Evolutionary conservation across 2,113 vertebrate genomes (phyloP), one percentile per base, ranked within the genome.

Genomic region (Callopanchax toddi): DNA sequence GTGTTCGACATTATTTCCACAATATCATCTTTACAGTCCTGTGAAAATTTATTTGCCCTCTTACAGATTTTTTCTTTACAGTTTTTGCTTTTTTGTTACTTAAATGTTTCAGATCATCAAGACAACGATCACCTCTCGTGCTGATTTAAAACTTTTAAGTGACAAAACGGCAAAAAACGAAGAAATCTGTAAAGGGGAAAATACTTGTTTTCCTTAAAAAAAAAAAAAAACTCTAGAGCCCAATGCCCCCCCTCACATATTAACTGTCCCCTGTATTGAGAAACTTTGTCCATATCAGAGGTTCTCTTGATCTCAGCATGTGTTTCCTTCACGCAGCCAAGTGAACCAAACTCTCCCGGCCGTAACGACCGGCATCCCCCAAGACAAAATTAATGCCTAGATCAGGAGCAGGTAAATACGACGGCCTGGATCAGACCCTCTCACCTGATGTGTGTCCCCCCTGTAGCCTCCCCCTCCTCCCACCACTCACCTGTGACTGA

Each of bases 361-460:
- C 54, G 84, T 91, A 83, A 72, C 90, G 44, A 73, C 89, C 43
- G 89, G 86, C 54, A 36, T 59, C 55, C 89, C 89, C 77, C 91
- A 93, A 83, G 92, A 93, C 85, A 92, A 93, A 93, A 91, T 92
- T 90, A 93, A 71, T 91, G 91, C 91, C 85, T 93, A 91, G 89
- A 82, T 88, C 73, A 87, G 79, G 84, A 86, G 71, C 89, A 93
- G 92, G 91, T 93, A 92, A 92, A 89, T 87, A 87, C 82, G 2
- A 75, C 46, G 54, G 72, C 75, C 58, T 3, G 40, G 54, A 64
- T 79, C 59, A 69, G 45, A 80, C 44, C 68, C 58, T 53, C 74
- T 74, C 58, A 45, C 73, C 42, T 61, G 55, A 50, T 86, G 74
- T 85, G 56, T 82, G 65, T 43, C 66, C 29, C 21, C 53, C 37